Percentiles rank a stretch among this genome's conserved stretches.
Conservation (phyloP, 2,888 invertebrate genomes). For the Pemphredon lugubris region DNA sequence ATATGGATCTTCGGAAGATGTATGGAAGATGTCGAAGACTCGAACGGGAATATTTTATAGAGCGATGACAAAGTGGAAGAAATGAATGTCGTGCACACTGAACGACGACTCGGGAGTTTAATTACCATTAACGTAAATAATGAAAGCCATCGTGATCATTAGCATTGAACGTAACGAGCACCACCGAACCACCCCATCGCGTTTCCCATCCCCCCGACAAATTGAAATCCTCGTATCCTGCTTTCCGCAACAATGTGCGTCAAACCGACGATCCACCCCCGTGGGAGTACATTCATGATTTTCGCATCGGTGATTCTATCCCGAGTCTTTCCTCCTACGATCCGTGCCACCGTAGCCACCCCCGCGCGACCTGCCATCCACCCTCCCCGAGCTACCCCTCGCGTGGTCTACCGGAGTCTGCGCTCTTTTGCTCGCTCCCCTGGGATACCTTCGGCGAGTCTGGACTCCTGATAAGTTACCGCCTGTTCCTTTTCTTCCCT, state of each 20-base stretch:
- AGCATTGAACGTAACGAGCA: too few species aligned
- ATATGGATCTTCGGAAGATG: too few species aligned
- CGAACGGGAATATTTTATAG: too few species aligned
- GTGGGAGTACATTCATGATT: slow-evolving; percentile 16
- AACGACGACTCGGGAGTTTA: too few species aligned
- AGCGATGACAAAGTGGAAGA: too few species aligned
- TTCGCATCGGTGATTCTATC: slow-evolving; percentile 19
- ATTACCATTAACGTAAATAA: too few species aligned
- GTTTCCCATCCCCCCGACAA: neutral
- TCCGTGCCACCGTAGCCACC: slow-evolving; percentile 14
- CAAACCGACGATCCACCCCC: neutral
- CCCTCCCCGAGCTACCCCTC: slow-evolving; percentile 14
- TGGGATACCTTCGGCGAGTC: slow-evolving; percentile 62
- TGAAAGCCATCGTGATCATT: too few species aligned
- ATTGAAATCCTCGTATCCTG: neutral
- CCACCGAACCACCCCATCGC: neutral
- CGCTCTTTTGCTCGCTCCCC: slow-evolving; percentile 62
- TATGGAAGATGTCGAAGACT: too few species aligned
- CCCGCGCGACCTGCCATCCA: neutral
- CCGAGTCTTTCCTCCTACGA: slow-evolving; percentile 3
- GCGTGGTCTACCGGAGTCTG: slow-evolving; percentile 62
- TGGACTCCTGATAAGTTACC: slow-evolving; percentile 74
- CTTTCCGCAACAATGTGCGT: neutral
- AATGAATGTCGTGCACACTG: too few species aligned
- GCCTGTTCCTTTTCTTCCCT: slow-evolving; percentile 75